Conservation (phyloP, 2,888 invertebrate species). For the Ophion costatus region DNA sequence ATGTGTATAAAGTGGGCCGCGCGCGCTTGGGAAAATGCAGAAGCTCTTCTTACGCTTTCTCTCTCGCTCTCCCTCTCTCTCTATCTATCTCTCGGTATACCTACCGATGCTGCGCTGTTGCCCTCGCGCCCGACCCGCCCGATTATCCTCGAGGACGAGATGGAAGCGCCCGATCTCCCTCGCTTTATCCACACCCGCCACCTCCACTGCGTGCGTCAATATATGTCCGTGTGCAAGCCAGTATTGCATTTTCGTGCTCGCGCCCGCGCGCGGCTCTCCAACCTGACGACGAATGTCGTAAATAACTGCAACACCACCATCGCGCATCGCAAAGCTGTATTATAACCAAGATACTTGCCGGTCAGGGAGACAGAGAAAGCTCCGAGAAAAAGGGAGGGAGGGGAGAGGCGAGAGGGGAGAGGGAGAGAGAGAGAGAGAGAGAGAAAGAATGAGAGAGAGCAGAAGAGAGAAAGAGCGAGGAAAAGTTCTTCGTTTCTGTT, state of each 20-base stretch:
- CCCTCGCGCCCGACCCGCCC: too few species aligned
- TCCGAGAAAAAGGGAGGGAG: too few species aligned
- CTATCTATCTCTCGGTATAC: too few species aligned
- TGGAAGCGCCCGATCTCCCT: neutral
- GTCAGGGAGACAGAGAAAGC: constrained; percentile 10
- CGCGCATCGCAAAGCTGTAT: constrained; percentile 23
- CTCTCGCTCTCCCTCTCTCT: too few species aligned
- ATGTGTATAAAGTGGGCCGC: constrained; percentile 69
- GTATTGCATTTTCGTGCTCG: constrained; percentile 47
- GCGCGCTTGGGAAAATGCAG: constrained; percentile 65
- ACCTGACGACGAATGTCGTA: constrained; percentile 57
- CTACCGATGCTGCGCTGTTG: too few species aligned
- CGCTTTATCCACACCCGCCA: constrained; percentile 55
- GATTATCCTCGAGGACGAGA: too few species aligned
- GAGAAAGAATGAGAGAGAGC: neutral
- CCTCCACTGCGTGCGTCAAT: constrained; percentile 51
- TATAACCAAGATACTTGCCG: constrained; percentile 32
- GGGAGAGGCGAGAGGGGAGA: constrained; percentile 4
- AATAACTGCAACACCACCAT: constrained; percentile 64
- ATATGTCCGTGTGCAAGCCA: constrained; percentile 40
- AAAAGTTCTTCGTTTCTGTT: constrained; percentile 43
- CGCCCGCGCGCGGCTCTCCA: too few species aligned
- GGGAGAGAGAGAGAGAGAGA: neutral
- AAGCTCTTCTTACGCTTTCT: constrained; percentile 26
- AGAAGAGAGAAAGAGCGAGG: constrained; percentile 55